Evolutionary conservation across 1,140 invertebrate genomes (phyloP).

Genomic region (Pristionchus pacificus): DNA sequence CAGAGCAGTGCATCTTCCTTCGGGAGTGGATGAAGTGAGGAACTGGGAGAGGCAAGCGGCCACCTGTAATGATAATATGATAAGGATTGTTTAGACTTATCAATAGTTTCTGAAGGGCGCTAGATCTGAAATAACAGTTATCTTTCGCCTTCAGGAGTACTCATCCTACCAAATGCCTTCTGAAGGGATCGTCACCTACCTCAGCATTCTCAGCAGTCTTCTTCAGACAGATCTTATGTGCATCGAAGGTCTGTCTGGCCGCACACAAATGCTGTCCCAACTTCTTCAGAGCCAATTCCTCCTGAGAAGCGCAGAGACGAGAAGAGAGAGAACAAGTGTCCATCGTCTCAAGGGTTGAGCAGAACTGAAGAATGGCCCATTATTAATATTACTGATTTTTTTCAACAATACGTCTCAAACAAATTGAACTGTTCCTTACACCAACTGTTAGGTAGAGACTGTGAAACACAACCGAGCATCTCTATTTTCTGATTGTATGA

Average conservation of each 20-base stretch:
- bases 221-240: constrained; percentile 37
- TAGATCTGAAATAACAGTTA: too few species aligned
- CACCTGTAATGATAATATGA: constrained; percentile 22
- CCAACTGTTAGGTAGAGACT: too few species aligned
- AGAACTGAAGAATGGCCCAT: constrained; percentile 35
- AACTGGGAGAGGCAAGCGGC: constrained; percentile 23
- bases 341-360: constrained; percentile 17
- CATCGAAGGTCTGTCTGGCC: constrained; percentile 33
- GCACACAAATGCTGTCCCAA: constrained; percentile 36
- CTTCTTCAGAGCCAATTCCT: constrained; percentile 33
- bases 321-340: constrained; percentile 35
- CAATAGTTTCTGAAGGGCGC: too few species aligned
- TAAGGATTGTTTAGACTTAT: constrained; percentile 21
- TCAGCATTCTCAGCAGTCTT: constrained; percentile 24
- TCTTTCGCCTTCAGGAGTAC: too few species aligned
- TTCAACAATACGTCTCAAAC: too few species aligned
- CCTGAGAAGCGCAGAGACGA: constrained; percentile 31
- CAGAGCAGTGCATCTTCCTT: constrained; percentile 26
- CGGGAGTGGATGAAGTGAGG: constrained; percentile 18
- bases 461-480: too few species aligned
- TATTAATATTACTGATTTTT: too few species aligned
- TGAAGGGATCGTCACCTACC: constrained; percentile 2
- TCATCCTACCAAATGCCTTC: too few species aligned
- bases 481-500: too few species aligned
- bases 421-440: too few species aligned